These are phyloP conservation scores for Hartigia nigra DNA, from an alignment of 2,888 invertebrate genomes.

Conservation along the genomic window DNA sequence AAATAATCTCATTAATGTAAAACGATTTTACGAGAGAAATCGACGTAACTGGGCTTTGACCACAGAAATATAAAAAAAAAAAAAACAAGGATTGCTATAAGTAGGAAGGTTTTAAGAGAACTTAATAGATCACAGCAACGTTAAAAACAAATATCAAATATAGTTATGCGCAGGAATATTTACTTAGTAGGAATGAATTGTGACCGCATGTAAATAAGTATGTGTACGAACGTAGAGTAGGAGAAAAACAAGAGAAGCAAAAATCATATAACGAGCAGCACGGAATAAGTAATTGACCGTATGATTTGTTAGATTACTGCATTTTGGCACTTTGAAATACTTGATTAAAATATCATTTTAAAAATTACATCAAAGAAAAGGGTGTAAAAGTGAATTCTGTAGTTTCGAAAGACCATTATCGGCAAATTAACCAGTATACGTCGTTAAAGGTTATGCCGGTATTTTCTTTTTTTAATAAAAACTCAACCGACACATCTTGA, in stretches of 20 bases:
- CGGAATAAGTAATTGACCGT: background rate
- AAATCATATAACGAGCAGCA: background rate
- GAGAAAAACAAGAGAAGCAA: background rate
- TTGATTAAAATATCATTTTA: background rate
- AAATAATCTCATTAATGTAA: constrained; percentile 43
- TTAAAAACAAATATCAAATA: constrained; percentile 15
- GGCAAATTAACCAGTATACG: no score
- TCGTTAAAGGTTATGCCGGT: no score
- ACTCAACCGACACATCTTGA: background rate
- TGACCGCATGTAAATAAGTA: background rate
- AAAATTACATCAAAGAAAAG: no score
- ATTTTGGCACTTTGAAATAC: background rate
- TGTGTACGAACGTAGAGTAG: background rate
- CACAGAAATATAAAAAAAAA: constrained; percentile 10
- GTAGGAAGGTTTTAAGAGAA: constrained; percentile 12
- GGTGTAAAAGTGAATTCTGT: no score
- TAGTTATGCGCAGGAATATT: constrained; percentile 2
- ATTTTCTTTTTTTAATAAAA: background rate
- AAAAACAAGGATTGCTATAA: constrained; percentile 15
- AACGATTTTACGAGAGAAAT: constrained; percentile 11
- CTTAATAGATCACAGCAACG: constrained; percentile 8
- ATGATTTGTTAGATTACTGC: background rate
- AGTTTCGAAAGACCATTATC: no score
- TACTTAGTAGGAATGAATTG: constrained; percentile 22
- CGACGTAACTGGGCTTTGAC: background rate